These are phyloP conservation scores for Dexiosoma caninum DNA, from an alignment of 2,888 invertebrate species.

Conservation along the genomic window DNA sequence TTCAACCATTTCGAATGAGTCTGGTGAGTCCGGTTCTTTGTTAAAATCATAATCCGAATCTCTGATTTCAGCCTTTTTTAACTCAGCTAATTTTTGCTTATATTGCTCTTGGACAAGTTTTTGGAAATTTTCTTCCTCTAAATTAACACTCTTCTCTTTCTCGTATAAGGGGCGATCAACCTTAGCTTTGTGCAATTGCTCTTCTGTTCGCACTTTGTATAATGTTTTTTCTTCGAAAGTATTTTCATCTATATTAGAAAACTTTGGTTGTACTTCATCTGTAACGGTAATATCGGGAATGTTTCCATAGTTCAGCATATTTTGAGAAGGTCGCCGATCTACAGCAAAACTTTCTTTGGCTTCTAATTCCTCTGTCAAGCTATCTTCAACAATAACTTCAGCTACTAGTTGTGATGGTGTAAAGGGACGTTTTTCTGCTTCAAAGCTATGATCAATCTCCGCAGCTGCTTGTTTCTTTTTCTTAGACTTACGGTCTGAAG, in stretches of 20 bases:
- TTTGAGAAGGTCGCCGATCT: constrained; percentile 74
- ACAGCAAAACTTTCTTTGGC: constrained; percentile 71
- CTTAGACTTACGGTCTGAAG: constrained; percentile 73
- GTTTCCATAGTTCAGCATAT: constrained; percentile 77
- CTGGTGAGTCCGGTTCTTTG: constrained; percentile 86
- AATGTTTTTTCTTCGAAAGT: constrained; percentile 75
- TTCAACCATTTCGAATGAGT: constrained; percentile 92
- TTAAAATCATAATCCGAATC: constrained; percentile 79
- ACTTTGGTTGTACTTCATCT: constrained; percentile 74
- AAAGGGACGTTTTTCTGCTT: constrained; percentile 74
- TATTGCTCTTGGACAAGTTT: constrained; percentile 77
- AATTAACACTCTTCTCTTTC: constrained; percentile 69
- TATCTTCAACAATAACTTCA: constrained; percentile 77
- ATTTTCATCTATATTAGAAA: constrained; percentile 71
- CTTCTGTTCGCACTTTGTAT: constrained; percentile 75
- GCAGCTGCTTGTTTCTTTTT: constrained; percentile 74
- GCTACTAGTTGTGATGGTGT: constrained; percentile 76
- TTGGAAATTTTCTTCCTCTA: constrained; percentile 77
- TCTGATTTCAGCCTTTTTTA: constrained; percentile 78
- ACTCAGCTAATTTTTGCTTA: constrained; percentile 81
- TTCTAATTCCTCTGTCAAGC: constrained; percentile 75
- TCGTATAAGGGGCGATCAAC: constrained; percentile 72
- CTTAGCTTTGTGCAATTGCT: constrained; percentile 74
- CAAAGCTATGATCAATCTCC: constrained; percentile 75
- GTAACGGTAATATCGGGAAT: constrained; percentile 77